Conservation (phyloP, 2,888 invertebrate genomes). For the Ceriagrion tenellum region DNA sequence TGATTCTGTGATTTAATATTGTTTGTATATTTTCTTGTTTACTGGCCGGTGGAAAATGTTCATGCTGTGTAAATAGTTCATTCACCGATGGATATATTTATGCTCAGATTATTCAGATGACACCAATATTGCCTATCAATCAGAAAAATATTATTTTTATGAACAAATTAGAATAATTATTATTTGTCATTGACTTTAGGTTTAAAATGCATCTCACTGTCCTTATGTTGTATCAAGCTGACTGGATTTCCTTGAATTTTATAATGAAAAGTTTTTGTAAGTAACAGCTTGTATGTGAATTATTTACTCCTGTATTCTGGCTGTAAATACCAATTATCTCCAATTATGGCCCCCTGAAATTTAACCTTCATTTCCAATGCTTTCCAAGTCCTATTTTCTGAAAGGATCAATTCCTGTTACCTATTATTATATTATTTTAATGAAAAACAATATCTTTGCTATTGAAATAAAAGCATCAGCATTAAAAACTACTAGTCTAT, state of each 20-base stretch:
- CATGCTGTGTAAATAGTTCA: conserved; percentile 54
- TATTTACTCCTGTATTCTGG: neutral
- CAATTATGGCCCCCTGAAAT: neutral
- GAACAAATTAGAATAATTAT: conserved; percentile 48
- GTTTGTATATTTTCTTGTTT: conserved; percentile 61
- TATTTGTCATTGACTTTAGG: conserved; percentile 47
- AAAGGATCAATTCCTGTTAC: too few relatives aligned
- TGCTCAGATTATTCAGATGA: conserved; percentile 53
- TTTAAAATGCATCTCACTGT: conserved; percentile 50
- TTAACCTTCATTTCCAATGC: neutral
- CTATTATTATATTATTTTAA: too few relatives aligned
- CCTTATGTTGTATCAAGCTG: conserved; percentile 46
- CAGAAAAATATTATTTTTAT: conserved; percentile 59
- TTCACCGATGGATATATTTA: conserved; percentile 47
- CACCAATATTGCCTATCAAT: conserved; percentile 56
- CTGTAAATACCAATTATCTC: neutral
- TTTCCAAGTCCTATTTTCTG: neutral
- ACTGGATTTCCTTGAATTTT: conserved; percentile 7
- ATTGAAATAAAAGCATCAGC: too few relatives aligned
- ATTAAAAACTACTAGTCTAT: too few relatives aligned
- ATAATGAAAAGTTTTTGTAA: conserved; percentile 52
- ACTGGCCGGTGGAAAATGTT: neutral
- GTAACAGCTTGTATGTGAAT: neutral
- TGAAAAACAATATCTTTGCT: too few relatives aligned
- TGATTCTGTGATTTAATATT: conserved; percentile 46